phyloP scores from a whole-genome alignment of 2,797 vertebrate genomes.

The Adrianichthys oophorus region DNA sequence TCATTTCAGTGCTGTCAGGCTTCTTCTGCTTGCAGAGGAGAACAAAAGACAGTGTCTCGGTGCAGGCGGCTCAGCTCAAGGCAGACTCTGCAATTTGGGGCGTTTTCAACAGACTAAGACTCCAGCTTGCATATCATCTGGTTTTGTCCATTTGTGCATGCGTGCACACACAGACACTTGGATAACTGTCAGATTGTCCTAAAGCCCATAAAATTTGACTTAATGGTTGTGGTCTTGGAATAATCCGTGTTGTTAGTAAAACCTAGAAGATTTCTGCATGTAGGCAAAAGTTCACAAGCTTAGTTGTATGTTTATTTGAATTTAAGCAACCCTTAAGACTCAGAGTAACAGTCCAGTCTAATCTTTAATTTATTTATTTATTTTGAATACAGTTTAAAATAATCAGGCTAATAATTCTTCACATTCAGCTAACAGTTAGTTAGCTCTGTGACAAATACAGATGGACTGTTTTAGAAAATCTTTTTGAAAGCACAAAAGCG shows the following conservation, averaged over 20 bases:
- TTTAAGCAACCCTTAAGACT: constrained; percentile 11
- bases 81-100: constrained; percentile 74
- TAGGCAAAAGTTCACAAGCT: constrained; percentile 3
- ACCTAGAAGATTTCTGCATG: constrained; percentile 16
- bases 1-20: constrained; percentile 80
- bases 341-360: not conserved
- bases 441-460: too few species aligned
- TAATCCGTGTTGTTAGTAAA: constrained; percentile 42
- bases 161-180: constrained; percentile 12
- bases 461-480: too few species aligned
- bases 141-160: constrained; percentile 29
- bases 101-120: constrained; percentile 66
- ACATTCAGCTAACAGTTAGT: too few species aligned
- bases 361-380: not conserved
- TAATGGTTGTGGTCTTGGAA: constrained; percentile 22
- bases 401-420: too few species aligned
- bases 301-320: constrained; percentile 10
- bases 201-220: constrained; percentile 40
- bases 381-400: constrained; percentile 1
- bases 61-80: constrained; percentile 68
- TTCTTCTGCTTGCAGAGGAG: constrained; percentile 70
- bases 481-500: too few species aligned
- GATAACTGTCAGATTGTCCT: constrained; percentile 38
- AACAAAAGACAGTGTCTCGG: constrained; percentile 75
- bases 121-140: constrained; percentile 59